A percentile compares a stretch with the other conserved stretches of the same genome.
These are phyloP conservation scores for Hetaerina titia DNA, from an alignment of 2,888 invertebrate genomes.

Conservation along the genomic window DNA sequence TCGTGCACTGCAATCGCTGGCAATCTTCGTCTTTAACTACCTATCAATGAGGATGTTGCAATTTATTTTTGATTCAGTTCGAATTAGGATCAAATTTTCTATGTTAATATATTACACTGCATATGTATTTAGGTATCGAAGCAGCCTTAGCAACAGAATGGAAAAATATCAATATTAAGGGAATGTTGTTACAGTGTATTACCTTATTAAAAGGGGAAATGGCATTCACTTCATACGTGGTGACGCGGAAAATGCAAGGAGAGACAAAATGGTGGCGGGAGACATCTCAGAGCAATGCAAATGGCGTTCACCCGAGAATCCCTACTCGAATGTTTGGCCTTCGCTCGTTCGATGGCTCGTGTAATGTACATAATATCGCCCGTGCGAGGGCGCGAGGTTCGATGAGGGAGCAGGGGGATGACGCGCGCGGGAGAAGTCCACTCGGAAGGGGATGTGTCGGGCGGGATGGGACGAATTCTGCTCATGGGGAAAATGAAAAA, in stretches of 20 bases:
- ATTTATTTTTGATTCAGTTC: too few species aligned
- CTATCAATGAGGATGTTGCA: too few species aligned
- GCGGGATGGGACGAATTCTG: not conserved
- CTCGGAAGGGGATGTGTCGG: not conserved
- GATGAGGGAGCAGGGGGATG: not conserved
- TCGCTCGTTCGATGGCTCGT: not conserved
- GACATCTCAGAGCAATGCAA: not conserved
- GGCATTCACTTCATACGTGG: not conserved
- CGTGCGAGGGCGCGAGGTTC: not conserved
- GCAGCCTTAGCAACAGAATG: too few species aligned
- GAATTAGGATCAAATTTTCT: too few species aligned
- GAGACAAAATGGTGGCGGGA: slow-evolving; percentile 13
- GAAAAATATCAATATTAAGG: too few species aligned
- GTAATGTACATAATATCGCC: not conserved
- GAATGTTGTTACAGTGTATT: too few species aligned
- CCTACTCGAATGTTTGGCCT: not conserved
- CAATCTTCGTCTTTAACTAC: too few species aligned
- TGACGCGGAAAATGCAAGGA: not conserved
- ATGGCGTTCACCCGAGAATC: slow-evolving; percentile 18
- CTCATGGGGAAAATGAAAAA: not conserved
- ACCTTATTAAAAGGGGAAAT: too few species aligned
- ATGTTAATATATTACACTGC: too few species aligned
- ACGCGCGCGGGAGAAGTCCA: not conserved
- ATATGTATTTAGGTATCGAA: too few species aligned
- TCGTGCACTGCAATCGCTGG: too few species aligned